These are phyloP conservation scores for Rhagonycha lutea DNA, from an alignment of 2,888 invertebrate genomes.

Conservation along the genomic window DNA sequence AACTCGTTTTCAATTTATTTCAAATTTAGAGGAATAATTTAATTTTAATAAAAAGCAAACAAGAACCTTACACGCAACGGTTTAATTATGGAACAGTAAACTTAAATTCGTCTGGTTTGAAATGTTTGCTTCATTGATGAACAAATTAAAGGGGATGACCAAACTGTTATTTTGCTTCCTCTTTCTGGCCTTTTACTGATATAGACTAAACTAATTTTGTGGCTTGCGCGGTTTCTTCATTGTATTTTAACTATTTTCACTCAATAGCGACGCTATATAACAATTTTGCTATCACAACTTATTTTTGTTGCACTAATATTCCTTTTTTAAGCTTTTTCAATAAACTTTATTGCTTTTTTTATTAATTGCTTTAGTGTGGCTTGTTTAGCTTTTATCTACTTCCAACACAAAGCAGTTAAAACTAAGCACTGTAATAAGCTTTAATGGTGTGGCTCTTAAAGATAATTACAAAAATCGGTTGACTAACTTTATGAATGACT, in stretches of 20 bases:
- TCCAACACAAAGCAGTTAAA: neutral
- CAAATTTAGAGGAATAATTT: neutral
- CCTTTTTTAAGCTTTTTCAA: neutral
- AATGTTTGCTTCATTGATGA: slow-evolving; percentile 3
- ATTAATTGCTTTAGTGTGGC: slow-evolving; percentile 1
- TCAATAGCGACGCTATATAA: neutral
- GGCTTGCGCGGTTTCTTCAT: neutral
- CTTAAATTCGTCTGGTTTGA: neutral
- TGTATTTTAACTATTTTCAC: neutral
- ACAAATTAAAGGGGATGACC: slow-evolving; percentile 4
- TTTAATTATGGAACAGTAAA: slow-evolving; percentile 1
- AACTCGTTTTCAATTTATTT: neutral
- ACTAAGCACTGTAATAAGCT: neutral
- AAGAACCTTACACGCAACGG: neutral
- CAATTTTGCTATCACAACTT: neutral
- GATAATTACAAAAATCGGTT: slow-evolving; percentile 1
- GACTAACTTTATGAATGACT: slow-evolving; percentile 1
- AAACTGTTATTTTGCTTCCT: neutral
- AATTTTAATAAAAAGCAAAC: neutral
- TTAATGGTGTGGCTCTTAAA: slow-evolving; percentile 1
- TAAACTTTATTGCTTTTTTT: neutral
- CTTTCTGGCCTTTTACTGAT: slow-evolving; percentile 1
- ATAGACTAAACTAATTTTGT: slow-evolving; percentile 1
- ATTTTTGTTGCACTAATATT: neutral
- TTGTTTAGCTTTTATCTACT: slow-evolving; percentile 2